Conservation (phyloP, 2,113 vertebrate genomes). For the Trochalopteron elliotii region DNA sequence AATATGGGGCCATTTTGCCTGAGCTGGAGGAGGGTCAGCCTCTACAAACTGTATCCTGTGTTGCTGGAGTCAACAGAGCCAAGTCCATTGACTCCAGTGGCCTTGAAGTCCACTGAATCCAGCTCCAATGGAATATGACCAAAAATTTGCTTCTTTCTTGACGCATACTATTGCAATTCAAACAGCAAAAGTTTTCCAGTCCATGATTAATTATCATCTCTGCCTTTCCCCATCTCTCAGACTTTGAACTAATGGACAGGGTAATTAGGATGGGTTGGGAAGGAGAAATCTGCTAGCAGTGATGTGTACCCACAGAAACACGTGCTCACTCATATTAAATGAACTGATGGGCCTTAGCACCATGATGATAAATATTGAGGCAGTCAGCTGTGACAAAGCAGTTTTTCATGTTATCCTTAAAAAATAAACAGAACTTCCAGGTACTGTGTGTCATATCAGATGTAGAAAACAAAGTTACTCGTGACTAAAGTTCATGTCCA, state of each 20-base stretch:
- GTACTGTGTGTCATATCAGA: not conserved
- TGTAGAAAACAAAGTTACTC: constrained; percentile 1
- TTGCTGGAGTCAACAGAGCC: not conserved
- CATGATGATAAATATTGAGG: not conserved
- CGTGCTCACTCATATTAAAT: accelerated
- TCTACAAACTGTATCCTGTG: not conserved
- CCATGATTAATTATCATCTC: not conserved
- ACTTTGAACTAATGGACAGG: not conserved
- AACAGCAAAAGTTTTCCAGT: not conserved
- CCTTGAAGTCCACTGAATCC: not conserved
- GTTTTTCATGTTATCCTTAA: not conserved
- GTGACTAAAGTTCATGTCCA: constrained; percentile 4
- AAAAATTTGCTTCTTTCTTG: not conserved
- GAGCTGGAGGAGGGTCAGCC: not conserved
- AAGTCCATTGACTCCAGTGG: not conserved
- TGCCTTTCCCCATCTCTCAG: not conserved
- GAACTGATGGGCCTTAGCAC: not conserved
- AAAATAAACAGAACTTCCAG: constrained; percentile 26
- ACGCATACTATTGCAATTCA: not conserved
- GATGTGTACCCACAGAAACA: not conserved
- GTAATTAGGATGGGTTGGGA: not conserved
- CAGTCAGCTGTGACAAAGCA: not conserved
- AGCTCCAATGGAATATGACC: not conserved
- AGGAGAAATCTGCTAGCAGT: not conserved
- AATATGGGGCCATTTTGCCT: not conserved